Base-by-base conservation (phyloP, 2,113 vertebrate species). In the Vulpes lagopus region DNA sequence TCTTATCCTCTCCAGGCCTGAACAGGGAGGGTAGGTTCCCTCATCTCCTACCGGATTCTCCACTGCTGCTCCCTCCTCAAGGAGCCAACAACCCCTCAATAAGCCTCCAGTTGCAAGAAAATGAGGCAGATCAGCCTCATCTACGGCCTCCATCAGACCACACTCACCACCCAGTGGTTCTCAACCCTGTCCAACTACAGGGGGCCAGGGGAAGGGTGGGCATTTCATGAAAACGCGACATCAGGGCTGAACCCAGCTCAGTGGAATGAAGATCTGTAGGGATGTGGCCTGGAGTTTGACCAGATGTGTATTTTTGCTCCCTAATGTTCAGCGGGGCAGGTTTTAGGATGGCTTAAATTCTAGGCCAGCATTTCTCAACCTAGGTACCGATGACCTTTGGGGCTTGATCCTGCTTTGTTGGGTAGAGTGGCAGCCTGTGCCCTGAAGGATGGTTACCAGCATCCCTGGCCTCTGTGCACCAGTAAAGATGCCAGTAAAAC, bases 321-420 rank as follows among this genome's bases (percentile, higher is more conserved):
- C 12, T 17, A 8, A 0, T 27, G 62, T 27, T 67, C 55, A 57
- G 30, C 57, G 14, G 55, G 89, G 11, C 11, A 76, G 53, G 25
- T 89, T 92, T 89, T 49, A 94, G 76, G 80, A 89, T 19, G 11
- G 83, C 35, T n/a, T 43, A 87, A 91, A 43, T 78, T 92, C 55
- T 49, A 73, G 57, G 60, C n/a, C 30, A 81, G 57, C 16, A 8
- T 80, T 84, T 95, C 43, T 89, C 78, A 80, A 19, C 43, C 27
- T 62, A 38, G 64, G 23, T 17, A 43, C 32, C 73, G 62, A 7
- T 84, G 57, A 88, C 57, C 83, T 60, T 71, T 62, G 43, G 2
- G 35, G 35, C 59, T 51, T 4, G 32, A 89, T 22, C 51, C 71
- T 73, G 57, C 32, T 86, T 88, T 64, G 2, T 22, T 60, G 55